phyloP scores from a whole-genome alignment of 2,113 vertebrate species.

The Spilogale gracilis region DNA sequence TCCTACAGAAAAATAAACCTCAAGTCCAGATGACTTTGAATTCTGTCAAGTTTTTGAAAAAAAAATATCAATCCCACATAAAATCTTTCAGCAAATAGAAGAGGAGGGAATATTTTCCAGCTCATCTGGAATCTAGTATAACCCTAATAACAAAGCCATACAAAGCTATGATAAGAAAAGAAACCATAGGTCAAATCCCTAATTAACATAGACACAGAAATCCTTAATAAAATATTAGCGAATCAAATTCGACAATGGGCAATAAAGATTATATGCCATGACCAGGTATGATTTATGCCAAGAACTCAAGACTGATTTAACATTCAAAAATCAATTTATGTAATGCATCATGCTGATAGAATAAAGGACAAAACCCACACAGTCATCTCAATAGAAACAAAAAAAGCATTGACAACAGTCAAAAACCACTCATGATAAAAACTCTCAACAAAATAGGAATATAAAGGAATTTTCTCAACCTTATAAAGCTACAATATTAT shows the following conservation, averaged over 20 bases:
- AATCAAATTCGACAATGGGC: background rate
- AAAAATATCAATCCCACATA: background rate
- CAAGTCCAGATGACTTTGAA: background rate
- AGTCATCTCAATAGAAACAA: background rate
- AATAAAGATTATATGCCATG: background rate
- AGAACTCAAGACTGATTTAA: background rate
- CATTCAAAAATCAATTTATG: slow-evolving; percentile 6
- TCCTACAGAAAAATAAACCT: background rate
- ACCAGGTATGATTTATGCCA: background rate
- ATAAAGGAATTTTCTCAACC: background rate
- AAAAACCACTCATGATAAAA: background rate
- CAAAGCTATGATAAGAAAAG: background rate
- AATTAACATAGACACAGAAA: slow-evolving; percentile 10
- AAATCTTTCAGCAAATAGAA: background rate
- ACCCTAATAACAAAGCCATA: background rate
- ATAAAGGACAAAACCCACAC: background rate
- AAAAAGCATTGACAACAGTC: background rate
- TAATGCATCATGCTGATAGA: background rate
- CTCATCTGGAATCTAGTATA: background rate
- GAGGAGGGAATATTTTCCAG: background rate
- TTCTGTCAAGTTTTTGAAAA: background rate
- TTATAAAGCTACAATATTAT: background rate
- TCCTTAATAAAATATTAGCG: background rate
- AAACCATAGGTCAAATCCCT: background rate
- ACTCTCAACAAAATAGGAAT: background rate